These are phyloP conservation scores for Valencia hispanica DNA, from an alignment of 2,797 vertebrate species.

Conservation along the genomic window DNA sequence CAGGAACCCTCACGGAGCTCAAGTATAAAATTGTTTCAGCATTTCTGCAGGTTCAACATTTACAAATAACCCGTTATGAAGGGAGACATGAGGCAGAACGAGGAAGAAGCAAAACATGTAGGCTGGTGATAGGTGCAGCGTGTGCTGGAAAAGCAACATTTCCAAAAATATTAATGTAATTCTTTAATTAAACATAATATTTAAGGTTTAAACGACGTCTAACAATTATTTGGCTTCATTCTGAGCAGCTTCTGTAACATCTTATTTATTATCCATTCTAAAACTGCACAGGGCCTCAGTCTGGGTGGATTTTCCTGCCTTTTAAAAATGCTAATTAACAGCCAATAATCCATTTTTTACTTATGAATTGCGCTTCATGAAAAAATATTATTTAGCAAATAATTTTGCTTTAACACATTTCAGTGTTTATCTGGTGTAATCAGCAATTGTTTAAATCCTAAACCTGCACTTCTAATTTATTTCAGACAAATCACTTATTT, in stretches of 20 bases:
- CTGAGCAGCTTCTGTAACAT: neutral
- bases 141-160: slow-evolving; percentile 42
- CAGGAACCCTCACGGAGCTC: slow-evolving; percentile 37
- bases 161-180: slow-evolving; percentile 12
- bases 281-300: slow-evolving; percentile 67
- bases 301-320: slow-evolving; percentile 44
- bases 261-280: slow-evolving; percentile 30
- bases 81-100: neutral
- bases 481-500: slow-evolving; percentile 19
- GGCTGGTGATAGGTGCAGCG: slow-evolving; percentile 55
- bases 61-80: slow-evolving; percentile 29
- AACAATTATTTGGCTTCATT: slow-evolving; percentile 31
- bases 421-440: slow-evolving; percentile 22
- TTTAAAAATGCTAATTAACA: slow-evolving; percentile 29
- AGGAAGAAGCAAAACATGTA: slow-evolving; percentile 14
- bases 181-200: neutral
- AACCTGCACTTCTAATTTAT: slow-evolving; percentile 22
- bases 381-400: slow-evolving; percentile 18
- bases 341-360: slow-evolving; percentile 8
- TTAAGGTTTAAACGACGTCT: slow-evolving; percentile 11
- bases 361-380: neutral
- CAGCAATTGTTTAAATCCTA: slow-evolving; percentile 40
- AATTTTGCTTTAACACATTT: slow-evolving; percentile 20
- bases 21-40: slow-evolving; percentile 15
- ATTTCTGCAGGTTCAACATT: slow-evolving; percentile 30